Evolutionary conservation across 2,797 vertebrate genomes (phyloP).

Genomic region (Hapalemur alaotrensis): DNA sequence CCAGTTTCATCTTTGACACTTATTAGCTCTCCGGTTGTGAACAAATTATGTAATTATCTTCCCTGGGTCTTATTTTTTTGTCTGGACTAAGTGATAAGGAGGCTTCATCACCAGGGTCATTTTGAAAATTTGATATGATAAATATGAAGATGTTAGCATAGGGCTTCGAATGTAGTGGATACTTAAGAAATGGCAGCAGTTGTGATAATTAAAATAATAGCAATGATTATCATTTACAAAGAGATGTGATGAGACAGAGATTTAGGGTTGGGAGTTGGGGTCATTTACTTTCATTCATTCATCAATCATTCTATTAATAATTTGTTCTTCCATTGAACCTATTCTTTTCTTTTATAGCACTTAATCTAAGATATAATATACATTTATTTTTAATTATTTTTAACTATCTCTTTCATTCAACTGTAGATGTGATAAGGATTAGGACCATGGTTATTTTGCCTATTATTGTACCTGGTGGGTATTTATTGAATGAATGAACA

Average conservation of each 20-base stretch:
- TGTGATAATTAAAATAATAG: slow-evolving; percentile 13
- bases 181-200: not conserved
- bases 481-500: slow-evolving; percentile 26
- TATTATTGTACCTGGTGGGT: not conserved
- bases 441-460: not conserved
- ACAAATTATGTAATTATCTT: slow-evolving; percentile 18
- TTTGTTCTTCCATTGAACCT: not conserved
- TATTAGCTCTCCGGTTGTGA: not conserved
- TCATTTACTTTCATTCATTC: slow-evolving; percentile 30
- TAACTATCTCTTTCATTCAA: not conserved
- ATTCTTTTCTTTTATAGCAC: not conserved
- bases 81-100: not conserved
- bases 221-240: slow-evolving; percentile 26
- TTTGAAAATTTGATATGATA: slow-evolving; percentile 13
- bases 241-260: slow-evolving; percentile 20
- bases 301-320: not conserved
- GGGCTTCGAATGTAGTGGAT: not conserved
- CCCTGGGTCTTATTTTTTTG: not conserved
- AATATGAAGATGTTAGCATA: not conserved
- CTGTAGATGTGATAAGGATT: not conserved
- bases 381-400: slow-evolving; percentile 23
- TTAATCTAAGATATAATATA: not conserved
- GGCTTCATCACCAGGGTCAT: not conserved
- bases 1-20: slow-evolving; percentile 7
- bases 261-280: not conserved